Conservation (phyloP, 2,113 vertebrate genomes). For the Megaceryle maxima region DNA sequence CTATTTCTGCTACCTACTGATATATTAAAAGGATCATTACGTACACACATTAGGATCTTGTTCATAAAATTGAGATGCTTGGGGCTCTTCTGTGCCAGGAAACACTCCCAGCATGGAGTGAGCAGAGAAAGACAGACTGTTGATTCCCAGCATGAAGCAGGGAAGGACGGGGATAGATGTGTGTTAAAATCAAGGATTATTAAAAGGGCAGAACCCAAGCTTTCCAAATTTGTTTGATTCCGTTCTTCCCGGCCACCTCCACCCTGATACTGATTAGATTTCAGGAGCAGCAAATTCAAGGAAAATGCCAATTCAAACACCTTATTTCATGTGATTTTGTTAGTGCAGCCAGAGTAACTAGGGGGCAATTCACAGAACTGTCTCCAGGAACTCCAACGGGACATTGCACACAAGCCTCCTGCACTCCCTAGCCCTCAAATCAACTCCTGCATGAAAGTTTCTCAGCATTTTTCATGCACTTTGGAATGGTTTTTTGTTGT, state of each 20-base stretch:
- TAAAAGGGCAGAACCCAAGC: not conserved
- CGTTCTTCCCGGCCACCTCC: not conserved
- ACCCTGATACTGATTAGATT: not conserved
- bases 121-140: not conserved
- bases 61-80: conserved; percentile 58
- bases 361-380: not conserved
- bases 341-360: not conserved
- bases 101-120: not conserved
- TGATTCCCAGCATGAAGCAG: not conserved
- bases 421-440: not conserved
- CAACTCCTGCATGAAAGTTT: not conserved
- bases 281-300: not conserved
- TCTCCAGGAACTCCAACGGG: not conserved
- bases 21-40: conserved; percentile 69
- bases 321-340: not conserved
- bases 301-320: not conserved
- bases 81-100: conserved; percentile 21
- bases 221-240: not conserved
- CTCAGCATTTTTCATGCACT: not conserved
- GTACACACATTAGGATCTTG: conserved; percentile 46
- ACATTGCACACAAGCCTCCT: not conserved
- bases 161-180: not conserved
- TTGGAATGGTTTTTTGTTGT: not conserved
- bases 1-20: conserved; percentile 60
- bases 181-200: not conserved